Evolutionary conservation across 1,140 invertebrate species (phyloP).

Genomic region (Papilio helenus): DNA sequence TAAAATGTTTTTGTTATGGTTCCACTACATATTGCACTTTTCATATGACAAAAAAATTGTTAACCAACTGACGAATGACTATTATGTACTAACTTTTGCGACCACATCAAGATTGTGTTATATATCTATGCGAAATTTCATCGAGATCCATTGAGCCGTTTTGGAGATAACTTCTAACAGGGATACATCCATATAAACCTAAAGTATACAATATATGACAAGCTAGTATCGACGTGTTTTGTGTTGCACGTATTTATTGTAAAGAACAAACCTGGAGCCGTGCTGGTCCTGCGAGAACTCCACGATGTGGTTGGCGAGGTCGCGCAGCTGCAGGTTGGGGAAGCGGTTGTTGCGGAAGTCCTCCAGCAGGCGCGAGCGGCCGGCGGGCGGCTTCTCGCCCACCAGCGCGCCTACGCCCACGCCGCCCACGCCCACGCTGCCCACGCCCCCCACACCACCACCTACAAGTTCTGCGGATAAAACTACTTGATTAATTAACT

Average conservation of each 20-base stretch:
- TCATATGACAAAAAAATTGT: not conserved
- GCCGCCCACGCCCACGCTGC: constrained; percentile 64
- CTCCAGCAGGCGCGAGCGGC: constrained; percentile 95
- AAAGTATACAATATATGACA: too few species aligned
- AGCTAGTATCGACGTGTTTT: too few species aligned
- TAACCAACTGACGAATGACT: not conserved
- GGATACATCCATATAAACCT: too few species aligned
- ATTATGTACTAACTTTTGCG: not conserved
- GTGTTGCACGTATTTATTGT: not conserved
- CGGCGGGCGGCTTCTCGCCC: constrained; percentile 84
- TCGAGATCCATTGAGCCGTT: too few species aligned
- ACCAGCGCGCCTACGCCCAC: constrained; percentile 66
- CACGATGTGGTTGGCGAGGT: constrained; percentile 98
- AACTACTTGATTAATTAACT: not conserved
- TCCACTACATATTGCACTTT: constrained; percentile 8
- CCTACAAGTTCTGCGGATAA: constrained; percentile 66
- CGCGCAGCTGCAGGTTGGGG: constrained; percentile 97
- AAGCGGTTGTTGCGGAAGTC: constrained; percentile 95
- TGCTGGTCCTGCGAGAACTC: constrained; percentile 99
- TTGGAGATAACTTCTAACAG: too few species aligned
- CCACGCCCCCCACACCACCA: constrained; percentile 56
- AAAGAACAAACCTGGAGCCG: constrained; percentile 89
- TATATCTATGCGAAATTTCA: too few species aligned
- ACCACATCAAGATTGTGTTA: too few species aligned
- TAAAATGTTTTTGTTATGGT: constrained; percentile 25